Evolutionary conservation across 1,140 invertebrate species (phyloP), one percentile per base, ranked within the genome.

Genomic region (Drosophila arawakana): DNA sequence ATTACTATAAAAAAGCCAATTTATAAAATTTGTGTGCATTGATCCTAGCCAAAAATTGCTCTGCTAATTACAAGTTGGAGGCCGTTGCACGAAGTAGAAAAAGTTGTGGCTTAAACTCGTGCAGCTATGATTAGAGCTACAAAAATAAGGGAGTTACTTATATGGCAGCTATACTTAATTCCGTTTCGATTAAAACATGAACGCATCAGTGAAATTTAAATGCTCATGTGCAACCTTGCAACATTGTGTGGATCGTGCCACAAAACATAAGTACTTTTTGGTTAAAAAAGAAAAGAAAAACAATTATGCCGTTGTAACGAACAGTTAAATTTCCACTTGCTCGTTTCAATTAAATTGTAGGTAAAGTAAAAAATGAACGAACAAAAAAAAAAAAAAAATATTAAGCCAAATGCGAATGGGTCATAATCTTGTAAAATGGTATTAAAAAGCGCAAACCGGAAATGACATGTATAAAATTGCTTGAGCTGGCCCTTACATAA

Each of bases 391-490:
- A 25, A 46, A 47, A 18, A 30, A 44, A 58, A 65, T 30, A 72
- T 55, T 55, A 57, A 57, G 47, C 66, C 55, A 41, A 62, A 62
- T 59, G 55, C 69, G 41, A 73, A 59, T 58, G 68, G 73, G 44
- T 60, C 50, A 75, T 72, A 74, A 74, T 70, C 65, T 30, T 30
- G 25, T 30, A 30, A 30, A 43, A 39, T 76, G 73, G 72, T 66
- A 74, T 74, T 30, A 74, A 74, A 74, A 67, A 41, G 66, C 62
- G 66, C 43, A 58, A 52, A 55, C 41, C 72, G 72, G 72, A 74
- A 74, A 74, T 74, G 72, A 74, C 66, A 69, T 74, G 72, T 70
- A 74, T 74, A 70, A 73, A 73, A 73, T 55, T 57, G 57, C 21
- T 35, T 46, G 41, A 62, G 37, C 13, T 65, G 62, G 18, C 46